Evolutionary conservation across 1,140 invertebrate species (phyloP).

Genomic region (Polypedilum vanderplanki): DNA sequence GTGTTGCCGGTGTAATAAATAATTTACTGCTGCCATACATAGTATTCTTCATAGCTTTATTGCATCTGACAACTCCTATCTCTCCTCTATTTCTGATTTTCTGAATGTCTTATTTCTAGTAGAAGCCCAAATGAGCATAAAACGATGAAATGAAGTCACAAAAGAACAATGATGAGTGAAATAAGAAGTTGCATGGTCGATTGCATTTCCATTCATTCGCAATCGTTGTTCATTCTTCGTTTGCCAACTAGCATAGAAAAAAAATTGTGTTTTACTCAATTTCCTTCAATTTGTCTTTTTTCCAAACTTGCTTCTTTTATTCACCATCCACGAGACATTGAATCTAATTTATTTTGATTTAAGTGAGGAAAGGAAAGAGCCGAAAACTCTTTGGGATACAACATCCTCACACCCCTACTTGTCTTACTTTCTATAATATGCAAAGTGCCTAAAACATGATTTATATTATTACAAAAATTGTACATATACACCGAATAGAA

Average conservation of each 20-base stretch:
- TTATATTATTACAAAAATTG: slow-evolving; percentile 2
- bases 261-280: slow-evolving; percentile 2
- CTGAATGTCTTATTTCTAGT: neutral
- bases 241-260: neutral
- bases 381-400: neutral
- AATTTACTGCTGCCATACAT: neutral
- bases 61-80: slow-evolving; percentile 16
- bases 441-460: slow-evolving; percentile 18
- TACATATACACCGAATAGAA: neutral
- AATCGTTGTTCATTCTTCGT: neutral
- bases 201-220: slow-evolving; percentile 5
- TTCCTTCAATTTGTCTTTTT: slow-evolving; percentile 6
- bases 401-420: neutral
- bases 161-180: slow-evolving; percentile 1
- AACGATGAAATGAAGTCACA: neutral
- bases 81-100: neutral
- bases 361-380: neutral
- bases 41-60: neutral
- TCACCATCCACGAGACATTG: neutral
- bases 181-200: slow-evolving; percentile 11
- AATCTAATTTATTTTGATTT: slow-evolving; percentile 20
- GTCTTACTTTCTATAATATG: neutral
- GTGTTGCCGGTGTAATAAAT: slow-evolving; percentile 5
- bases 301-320: neutral
- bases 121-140: neutral